Percentiles rank a stretch among this genome's conserved stretches.
Conservation (phyloP, 2,797 vertebrate genomes). For the Sylvia borin region DNA sequence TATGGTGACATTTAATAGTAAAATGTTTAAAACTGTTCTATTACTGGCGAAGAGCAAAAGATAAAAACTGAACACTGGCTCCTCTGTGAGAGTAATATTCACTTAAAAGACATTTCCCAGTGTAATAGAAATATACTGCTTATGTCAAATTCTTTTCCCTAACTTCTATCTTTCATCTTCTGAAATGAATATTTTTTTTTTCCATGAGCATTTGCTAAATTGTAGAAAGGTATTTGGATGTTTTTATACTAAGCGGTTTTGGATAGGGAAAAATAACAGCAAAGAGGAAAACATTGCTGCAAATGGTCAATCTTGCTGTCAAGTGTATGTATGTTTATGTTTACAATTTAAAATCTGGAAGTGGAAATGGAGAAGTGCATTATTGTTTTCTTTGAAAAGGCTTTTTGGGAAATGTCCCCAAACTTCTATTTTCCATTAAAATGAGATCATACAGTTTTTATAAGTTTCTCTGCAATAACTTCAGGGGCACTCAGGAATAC, state of each 20-base stretch:
- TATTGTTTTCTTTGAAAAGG: conserved; percentile 30
- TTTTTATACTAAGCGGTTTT: background rate
- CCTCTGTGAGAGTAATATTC: background rate
- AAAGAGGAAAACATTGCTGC: background rate
- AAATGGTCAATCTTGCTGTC: conserved; percentile 50
- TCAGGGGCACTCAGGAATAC: conserved; percentile 66
- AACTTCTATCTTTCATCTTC: conserved; percentile 23
- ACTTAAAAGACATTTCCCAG: background rate
- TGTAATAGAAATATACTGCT: conserved; percentile 7
- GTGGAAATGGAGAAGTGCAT: conserved; percentile 14
- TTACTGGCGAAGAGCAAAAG: conserved; percentile 8
- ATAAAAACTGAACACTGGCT: conserved; percentile 8
- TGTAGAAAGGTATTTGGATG: background rate
- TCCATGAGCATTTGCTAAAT: conserved; percentile 15
- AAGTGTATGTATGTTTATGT: conserved; percentile 4
- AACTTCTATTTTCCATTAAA: background rate
- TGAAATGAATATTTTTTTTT: conserved; percentile 6
- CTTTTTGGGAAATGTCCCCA: conserved; percentile 18
- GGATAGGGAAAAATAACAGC: conserved; percentile 7
- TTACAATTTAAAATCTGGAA: conserved; percentile 37
- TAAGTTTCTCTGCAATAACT: conserved; percentile 75
- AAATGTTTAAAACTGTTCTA: conserved; percentile 5
- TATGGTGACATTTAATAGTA: conserved; percentile 39
- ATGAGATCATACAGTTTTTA: conserved; percentile 65
- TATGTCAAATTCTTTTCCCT: conserved; percentile 11